Conservation (phyloP, 2,113 vertebrate genomes). For the Neotoma lepida region DNA sequence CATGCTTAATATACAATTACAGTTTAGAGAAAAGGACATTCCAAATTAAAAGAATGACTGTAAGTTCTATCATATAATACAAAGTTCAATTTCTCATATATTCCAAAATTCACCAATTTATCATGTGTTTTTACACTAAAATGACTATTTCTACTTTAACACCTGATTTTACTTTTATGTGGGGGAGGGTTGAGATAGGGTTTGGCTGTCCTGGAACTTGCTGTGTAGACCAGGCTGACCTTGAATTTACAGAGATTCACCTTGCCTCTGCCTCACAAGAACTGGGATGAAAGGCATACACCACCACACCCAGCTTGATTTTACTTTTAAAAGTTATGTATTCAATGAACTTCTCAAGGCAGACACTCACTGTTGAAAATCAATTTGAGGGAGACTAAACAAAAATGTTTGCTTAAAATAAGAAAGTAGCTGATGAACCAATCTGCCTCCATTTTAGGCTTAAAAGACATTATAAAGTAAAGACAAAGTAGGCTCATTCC, state of each 20-base stretch:
- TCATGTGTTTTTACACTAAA: background rate
- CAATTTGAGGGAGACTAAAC: background rate
- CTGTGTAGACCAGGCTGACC: too few species aligned
- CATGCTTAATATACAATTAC: background rate
- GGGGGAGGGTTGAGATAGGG: background rate
- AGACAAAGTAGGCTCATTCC: too few species aligned
- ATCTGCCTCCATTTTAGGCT: background rate
- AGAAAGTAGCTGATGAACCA: background rate
- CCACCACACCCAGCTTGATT: background rate
- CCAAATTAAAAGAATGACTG: background rate
- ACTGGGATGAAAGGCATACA: too few species aligned
- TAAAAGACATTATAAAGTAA: too few species aligned
- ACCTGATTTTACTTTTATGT: background rate
- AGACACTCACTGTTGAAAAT: background rate
- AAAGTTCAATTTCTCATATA: background rate
- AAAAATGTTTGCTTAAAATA: background rate
- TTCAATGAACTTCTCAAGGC: conserved; percentile 2
- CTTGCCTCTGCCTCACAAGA: too few species aligned
- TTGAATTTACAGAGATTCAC: too few species aligned
- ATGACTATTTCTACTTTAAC: background rate
- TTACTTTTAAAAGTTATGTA: background rate
- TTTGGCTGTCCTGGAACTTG: background rate
- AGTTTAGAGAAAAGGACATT: background rate
- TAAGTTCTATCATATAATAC: conserved; percentile 2
- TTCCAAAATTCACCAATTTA: background rate